These are phyloP conservation scores for Tubulanus polymorphus DNA, from an alignment of 2,888 invertebrate species.

Conservation along the genomic window DNA sequence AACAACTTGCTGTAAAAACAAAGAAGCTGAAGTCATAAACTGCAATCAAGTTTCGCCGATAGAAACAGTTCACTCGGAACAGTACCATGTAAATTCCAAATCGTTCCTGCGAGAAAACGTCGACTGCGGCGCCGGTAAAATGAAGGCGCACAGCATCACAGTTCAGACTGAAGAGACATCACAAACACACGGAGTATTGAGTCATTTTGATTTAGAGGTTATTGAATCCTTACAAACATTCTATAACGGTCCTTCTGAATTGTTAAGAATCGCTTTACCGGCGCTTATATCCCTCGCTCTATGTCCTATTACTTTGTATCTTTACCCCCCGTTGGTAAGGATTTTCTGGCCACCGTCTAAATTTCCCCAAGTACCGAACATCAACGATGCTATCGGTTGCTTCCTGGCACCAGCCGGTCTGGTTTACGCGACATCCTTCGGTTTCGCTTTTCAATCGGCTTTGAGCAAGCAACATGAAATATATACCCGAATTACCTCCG, in stretches of 20 bases:
- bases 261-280: constrained; percentile 29
- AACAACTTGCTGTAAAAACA: too few relatives aligned
- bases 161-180: too few relatives aligned
- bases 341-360: constrained; percentile 27
- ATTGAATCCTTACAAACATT: constrained; percentile 22
- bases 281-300: constrained; percentile 33
- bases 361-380: constrained; percentile 24
- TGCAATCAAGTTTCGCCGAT: too few relatives aligned
- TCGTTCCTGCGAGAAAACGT: too few relatives aligned
- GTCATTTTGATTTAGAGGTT: constrained; percentile 31
- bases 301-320: constrained; percentile 32
- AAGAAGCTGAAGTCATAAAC: too few relatives aligned
- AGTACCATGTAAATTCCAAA: too few relatives aligned
- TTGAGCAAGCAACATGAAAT: constrained; percentile 31
- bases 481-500: constrained; percentile 26
- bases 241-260: constrained; percentile 26
- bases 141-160: too few relatives aligned
- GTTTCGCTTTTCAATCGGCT: constrained; percentile 38
- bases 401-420: constrained; percentile 39
- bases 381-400: constrained; percentile 39
- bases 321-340: constrained; percentile 29
- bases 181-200: constrained; percentile 22
- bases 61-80: too few relatives aligned
- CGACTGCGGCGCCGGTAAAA: too few relatives aligned
- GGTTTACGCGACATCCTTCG: constrained; percentile 40